Evolutionary conservation across 2,797 vertebrate genomes (phyloP).

Genomic region (Sebastes reedi): DNA sequence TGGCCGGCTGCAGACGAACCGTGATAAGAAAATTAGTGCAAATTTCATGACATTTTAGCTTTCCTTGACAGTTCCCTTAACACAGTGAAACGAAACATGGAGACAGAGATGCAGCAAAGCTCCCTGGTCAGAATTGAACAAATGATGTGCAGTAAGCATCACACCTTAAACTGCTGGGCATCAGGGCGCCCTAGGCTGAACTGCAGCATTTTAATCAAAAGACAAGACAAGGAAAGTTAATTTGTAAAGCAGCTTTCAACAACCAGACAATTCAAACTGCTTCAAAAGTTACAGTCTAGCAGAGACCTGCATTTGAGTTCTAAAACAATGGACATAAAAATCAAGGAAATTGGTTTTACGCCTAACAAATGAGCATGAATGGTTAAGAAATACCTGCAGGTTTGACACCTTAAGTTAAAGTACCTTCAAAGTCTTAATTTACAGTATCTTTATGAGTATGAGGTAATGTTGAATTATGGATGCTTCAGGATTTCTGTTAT

Average conservation of each 20-base stretch:
- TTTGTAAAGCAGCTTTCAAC: neutral
- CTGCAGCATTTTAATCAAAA: constrained; percentile 2
- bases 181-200: neutral
- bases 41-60: neutral
- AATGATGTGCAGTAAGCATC: neutral
- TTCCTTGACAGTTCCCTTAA: neutral
- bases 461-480: neutral
- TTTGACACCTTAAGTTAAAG: neutral
- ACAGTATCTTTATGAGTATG: neutral
- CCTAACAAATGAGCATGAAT: neutral
- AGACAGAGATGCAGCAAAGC: neutral
- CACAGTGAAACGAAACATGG: neutral
- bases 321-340: neutral
- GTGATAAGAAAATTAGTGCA: neutral
- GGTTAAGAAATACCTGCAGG: neutral
- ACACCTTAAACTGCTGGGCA: neutral
- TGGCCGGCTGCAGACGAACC: constrained; percentile 82
- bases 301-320: neutral
- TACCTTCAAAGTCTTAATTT: neutral
- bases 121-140: neutral
- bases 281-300: neutral
- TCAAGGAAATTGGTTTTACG: neutral
- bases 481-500: neutral
- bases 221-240: constrained; percentile 1
- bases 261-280: neutral